A percentile compares a stretch with the other conserved stretches of the same genome.
These are phyloP conservation scores for Dysdera silvatica DNA, from an alignment of 1,140 invertebrate genomes.

Conservation along the genomic window DNA sequence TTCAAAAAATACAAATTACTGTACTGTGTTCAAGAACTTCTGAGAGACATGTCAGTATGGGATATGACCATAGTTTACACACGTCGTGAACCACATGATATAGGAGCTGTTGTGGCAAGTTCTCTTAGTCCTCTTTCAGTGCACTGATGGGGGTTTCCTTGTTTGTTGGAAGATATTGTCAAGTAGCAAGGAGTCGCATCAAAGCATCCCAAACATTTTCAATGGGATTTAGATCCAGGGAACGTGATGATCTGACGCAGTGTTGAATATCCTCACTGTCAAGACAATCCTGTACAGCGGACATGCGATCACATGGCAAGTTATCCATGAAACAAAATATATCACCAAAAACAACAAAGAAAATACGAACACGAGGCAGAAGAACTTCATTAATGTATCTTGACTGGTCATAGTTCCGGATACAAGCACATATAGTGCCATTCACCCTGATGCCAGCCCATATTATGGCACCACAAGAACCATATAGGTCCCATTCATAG, in stretches of 20 bases:
- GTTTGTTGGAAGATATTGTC: not conserved
- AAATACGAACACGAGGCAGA: not conserved
- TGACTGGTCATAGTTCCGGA: not conserved
- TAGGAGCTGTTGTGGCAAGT: not conserved
- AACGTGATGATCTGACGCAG: not conserved
- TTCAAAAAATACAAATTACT: not conserved
- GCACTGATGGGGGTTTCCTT: not conserved
- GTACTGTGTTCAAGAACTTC: not conserved
- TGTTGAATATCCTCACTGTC: not conserved
- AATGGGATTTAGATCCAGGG: not conserved
- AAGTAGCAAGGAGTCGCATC: not conserved
- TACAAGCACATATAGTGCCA: not conserved
- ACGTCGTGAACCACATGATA: not conserved
- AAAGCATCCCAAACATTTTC: constrained; percentile 1
- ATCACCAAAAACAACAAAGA: not conserved
- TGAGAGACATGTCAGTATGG: not conserved
- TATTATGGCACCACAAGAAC: too few relatives aligned
- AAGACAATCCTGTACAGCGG: not conserved
- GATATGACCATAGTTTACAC: not conserved
- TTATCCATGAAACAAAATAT: constrained; percentile 4
- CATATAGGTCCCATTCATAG: too few relatives aligned
- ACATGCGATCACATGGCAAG: too few relatives aligned
- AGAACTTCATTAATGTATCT: not conserved
- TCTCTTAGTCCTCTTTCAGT: not conserved
- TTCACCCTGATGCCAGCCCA: too few relatives aligned